A percentile compares a stretch with the other conserved stretches of the same genome.
These are phyloP conservation scores for Cheumatopsyche charites DNA, from an alignment of 1,140 invertebrate species.

Conservation along the genomic window DNA sequence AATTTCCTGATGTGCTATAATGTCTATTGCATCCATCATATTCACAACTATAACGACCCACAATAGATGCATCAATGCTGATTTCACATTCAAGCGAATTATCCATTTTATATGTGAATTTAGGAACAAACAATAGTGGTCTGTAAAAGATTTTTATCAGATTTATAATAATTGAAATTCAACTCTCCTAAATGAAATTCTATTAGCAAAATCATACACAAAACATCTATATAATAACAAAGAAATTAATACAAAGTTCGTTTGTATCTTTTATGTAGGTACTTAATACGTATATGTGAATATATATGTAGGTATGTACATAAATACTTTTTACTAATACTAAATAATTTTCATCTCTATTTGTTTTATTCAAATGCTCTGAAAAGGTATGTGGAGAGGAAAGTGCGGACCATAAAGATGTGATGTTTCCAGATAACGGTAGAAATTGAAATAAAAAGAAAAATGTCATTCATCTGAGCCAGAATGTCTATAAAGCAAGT, in stretches of 20 bases:
- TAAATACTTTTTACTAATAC: no score
- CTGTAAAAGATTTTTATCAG: no score
- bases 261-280: no score
- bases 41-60: constrained; percentile 77
- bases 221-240: no score
- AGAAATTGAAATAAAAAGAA: background rate
- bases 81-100: background rate
- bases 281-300: no score
- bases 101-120: constrained; percentile 41
- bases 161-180: no score
- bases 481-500: constrained; percentile 18
- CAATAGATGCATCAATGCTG: constrained; percentile 11
- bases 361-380: no score
- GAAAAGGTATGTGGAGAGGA: background rate
- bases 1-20: constrained; percentile 93
- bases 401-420: background rate
- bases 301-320: no score
- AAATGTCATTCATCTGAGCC: constrained; percentile 8
- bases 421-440: constrained; percentile 9
- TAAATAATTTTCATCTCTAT: no score
- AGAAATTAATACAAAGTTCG: no score
- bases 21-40: constrained; percentile 87
- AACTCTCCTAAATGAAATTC: no score
- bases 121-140: constrained; percentile 22
- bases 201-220: no score